Percentiles rank a stretch among this genome's conserved stretches.
These are phyloP conservation scores for Spodoptera littoralis DNA, from an alignment of 2,888 invertebrate species.

Conservation along the genomic window DNA sequence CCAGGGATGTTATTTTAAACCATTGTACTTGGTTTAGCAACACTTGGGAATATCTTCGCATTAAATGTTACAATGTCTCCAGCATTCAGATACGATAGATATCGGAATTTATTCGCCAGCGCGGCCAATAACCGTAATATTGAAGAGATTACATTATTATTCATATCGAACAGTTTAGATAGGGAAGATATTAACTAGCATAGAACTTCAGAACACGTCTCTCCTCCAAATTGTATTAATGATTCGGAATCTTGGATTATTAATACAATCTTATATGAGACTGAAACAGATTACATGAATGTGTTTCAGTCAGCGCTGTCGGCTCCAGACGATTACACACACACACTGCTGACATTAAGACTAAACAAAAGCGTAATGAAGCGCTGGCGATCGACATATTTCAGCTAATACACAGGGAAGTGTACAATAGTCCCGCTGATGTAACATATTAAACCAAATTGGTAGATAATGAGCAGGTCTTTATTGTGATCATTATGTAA, in stretches of 20 bases:
- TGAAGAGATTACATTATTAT: slow-evolving; percentile 22
- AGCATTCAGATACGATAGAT: slow-evolving; percentile 31
- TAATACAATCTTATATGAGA: not conserved
- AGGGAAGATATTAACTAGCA: not conserved
- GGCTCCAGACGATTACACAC: slow-evolving; percentile 16
- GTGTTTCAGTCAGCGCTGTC: not conserved
- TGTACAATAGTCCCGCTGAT: slow-evolving; percentile 4
- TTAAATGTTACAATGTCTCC: slow-evolving; percentile 22
- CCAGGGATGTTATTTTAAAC: slow-evolving; percentile 36
- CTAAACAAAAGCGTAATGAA: slow-evolving; percentile 19
- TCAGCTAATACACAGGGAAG: slow-evolving; percentile 6
- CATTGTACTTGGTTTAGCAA: slow-evolving; percentile 30
- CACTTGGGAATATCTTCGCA: slow-evolving; percentile 24
- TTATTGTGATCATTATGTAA: slow-evolving; percentile 2
- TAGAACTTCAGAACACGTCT: slow-evolving; percentile 4
- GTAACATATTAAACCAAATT: slow-evolving; percentile 14
- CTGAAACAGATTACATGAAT: slow-evolving; percentile 1
- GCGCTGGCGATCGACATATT: slow-evolving; percentile 19
- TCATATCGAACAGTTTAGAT: slow-evolving; percentile 5
- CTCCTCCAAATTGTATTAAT: not conserved
- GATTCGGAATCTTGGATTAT: not conserved
- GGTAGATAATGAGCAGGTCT: slow-evolving; percentile 15
- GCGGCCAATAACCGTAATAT: slow-evolving; percentile 15
- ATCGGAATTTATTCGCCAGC: slow-evolving; percentile 17
- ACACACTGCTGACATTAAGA: slow-evolving; percentile 6